Conservation (phyloP, 2,113 vertebrate genomes). For the Falcunculus frontatus region DNA sequence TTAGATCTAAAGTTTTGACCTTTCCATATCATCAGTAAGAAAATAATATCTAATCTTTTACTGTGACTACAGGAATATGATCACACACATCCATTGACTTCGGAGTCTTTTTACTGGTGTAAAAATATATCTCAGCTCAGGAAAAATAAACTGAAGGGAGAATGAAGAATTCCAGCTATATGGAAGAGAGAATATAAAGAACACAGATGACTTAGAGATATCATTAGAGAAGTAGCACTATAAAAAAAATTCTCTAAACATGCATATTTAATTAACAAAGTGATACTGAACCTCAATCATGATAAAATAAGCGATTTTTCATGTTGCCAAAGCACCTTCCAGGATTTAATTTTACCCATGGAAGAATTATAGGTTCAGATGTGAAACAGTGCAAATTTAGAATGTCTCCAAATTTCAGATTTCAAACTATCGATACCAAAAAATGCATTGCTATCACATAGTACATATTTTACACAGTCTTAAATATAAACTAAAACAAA, state of each 20-base stretch:
- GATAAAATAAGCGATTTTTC: constrained; percentile 31
- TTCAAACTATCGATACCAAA: neutral
- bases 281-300: constrained; percentile 13
- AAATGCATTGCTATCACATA: neutral
- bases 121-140: neutral
- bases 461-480: neutral
- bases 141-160: neutral
- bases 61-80: neutral
- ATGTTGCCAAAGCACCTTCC: neutral
- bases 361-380: neutral
- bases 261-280: constrained; percentile 55
- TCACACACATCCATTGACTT: neutral
- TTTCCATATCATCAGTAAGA: neutral
- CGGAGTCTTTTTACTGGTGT: neutral
- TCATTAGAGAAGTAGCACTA: neutral
- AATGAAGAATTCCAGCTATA: constrained; percentile 4
- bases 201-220: constrained; percentile 30
- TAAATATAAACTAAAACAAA: neutral
- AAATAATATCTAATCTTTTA: neutral
- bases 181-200: constrained; percentile 1
- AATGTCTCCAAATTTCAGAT: neutral
- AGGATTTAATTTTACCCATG: neutral
- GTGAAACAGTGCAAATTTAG: constrained; percentile 22
- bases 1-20: neutral
- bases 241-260: neutral